phyloP scores from a whole-genome alignment of 2,888 invertebrate genomes.

The Sphecodes monilicornis region DNA sequence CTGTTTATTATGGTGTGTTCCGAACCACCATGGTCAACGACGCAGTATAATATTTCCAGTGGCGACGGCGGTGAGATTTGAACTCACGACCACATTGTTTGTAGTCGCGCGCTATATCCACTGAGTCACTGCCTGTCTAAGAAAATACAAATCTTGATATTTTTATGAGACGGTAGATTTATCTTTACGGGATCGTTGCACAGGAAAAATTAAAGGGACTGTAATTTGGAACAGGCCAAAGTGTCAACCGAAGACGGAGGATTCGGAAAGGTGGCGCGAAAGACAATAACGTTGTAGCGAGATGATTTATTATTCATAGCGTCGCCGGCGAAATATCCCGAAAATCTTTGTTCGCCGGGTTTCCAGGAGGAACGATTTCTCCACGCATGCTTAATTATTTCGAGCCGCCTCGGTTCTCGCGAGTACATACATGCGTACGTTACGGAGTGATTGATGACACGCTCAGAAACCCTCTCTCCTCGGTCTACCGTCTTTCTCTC shows the following conservation, averaged over 20 bases:
- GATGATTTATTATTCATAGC: slow-evolving; percentile 47
- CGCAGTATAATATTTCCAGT: too few species aligned
- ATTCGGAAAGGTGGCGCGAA: background rate
- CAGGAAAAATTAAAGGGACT: background rate
- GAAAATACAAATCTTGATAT: too few species aligned
- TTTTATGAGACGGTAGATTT: too few species aligned
- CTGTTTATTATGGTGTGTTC: too few species aligned
- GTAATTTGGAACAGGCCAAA: background rate
- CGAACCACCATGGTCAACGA: too few species aligned
- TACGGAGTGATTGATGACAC: slow-evolving; percentile 81
- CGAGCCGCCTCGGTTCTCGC: slow-evolving; percentile 65
- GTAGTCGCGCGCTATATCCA: too few species aligned
- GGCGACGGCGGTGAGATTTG: too few species aligned
- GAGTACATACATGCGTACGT: slow-evolving; percentile 75
- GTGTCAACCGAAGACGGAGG: background rate
- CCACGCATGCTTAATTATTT: slow-evolving; percentile 77
- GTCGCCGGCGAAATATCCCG: slow-evolving; percentile 46
- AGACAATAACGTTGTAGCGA: slow-evolving; percentile 34
- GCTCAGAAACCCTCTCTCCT: slow-evolving; percentile 69
- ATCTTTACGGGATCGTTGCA: too few species aligned
- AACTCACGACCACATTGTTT: too few species aligned
- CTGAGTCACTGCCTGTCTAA: too few species aligned
- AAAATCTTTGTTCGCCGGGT: slow-evolving; percentile 59
- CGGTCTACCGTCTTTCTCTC: slow-evolving; percentile 42
- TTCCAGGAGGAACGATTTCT: slow-evolving; percentile 70